A percentile compares a stretch with the other conserved stretches of the same genome.
Conservation (phyloP, 2,888 invertebrate species). For the Lissocephala sabroskyi region DNA sequence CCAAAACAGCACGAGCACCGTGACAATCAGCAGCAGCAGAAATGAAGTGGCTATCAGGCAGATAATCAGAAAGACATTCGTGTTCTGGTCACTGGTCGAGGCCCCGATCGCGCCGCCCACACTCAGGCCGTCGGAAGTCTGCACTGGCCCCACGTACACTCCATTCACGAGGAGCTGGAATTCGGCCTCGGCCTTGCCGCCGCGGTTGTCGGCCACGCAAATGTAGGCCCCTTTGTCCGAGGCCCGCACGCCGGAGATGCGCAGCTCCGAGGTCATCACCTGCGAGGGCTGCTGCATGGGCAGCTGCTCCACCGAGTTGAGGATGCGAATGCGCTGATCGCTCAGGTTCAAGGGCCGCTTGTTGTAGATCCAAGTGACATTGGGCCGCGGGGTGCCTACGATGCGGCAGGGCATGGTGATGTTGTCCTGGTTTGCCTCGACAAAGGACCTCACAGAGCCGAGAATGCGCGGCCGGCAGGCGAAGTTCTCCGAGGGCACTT, state of each 20-base stretch:
- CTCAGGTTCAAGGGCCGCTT: constrained; percentile 64
- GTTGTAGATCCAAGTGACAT: constrained; percentile 78
- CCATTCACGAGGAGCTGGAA: constrained; percentile 77
- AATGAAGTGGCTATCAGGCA: constrained; percentile 75
- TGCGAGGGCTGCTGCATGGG: constrained; percentile 26
- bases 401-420: constrained; percentile 82
- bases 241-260: constrained; percentile 77
- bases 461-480: constrained; percentile 86
- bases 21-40: constrained; percentile 75
- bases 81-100: constrained; percentile 72
- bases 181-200: constrained; percentile 84
- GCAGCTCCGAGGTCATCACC: constrained; percentile 74
- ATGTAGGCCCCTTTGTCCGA: constrained; percentile 83
- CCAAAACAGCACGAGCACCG: constrained; percentile 74
- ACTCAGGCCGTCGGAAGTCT: constrained; percentile 47
- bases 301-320: constrained; percentile 61
- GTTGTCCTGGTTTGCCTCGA: constrained; percentile 78
- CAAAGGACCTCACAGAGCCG: constrained; percentile 72
- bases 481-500: constrained; percentile 80
- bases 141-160: constrained; percentile 50
- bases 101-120: constrained; percentile 51
- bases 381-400: constrained; percentile 79
- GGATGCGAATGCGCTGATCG: constrained; percentile 61
- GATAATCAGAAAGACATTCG: constrained; percentile 70
- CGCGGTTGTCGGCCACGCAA: constrained; percentile 87